Base-by-base conservation (phyloP, 1,140 invertebrate species). In the Dolichoris vasculosae region DNA sequence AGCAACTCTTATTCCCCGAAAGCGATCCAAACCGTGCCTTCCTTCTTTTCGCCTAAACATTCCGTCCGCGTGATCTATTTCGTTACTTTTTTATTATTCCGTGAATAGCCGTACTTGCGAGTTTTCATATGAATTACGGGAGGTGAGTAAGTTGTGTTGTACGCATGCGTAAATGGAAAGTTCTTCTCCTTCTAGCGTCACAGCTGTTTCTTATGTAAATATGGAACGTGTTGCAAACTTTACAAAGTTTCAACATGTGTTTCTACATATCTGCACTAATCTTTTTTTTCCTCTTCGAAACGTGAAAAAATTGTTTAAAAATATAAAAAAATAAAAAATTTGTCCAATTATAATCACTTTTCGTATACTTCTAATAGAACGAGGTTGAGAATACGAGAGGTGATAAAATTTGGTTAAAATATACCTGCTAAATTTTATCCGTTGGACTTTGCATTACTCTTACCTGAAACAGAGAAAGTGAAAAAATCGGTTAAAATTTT, bases 191-290 rank as follows among this genome's bases (percentile, higher is more conserved):
- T 75, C 46, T 73, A 55, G 67, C 81, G 81, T 35, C 69, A 30
- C 67, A 6, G 63, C 83, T 76, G 78, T 82, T 85, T 85, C 78
- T 85, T 85, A 85, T 85, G 78, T 82, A 85, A 85, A 85, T 82
- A 81, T 76, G 84, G 71, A 85, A 80, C 83, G 83, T 85, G 83
- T 85, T 85, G 83, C 77, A 85, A 85, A 82, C 84, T 81, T 81
- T 81, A 51, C 69, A 48, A 85, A 81, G 84, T 85, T 85, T 81
- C 84, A 75, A 81, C 71, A 79, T 51, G 71, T 79, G 78, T 79
- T 85, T 75, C 69, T 85, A 78, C 77, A 85, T 85, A 80, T 43
- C 48, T 71, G 23, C 51, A 8, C 23, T 43, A 59, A 63, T 35
- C n/a, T 59, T 59, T 82, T 82, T 82, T 73, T n/a, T n/a, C n/a